Conservation (phyloP, 2,888 invertebrate genomes). For the Erebia epiphron region DNA sequence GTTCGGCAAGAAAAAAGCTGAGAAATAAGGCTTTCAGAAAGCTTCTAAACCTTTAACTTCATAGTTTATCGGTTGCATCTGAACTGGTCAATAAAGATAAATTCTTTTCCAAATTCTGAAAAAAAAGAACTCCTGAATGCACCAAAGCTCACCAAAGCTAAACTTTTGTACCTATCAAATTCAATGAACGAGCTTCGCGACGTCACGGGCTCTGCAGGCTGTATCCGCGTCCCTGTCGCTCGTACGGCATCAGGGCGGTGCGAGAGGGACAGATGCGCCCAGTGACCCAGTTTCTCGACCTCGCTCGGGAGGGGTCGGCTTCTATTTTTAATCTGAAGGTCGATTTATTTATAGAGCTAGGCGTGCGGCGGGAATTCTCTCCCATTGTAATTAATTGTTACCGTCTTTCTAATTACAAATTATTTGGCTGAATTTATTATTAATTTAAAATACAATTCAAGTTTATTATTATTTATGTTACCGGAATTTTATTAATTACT, state of each 20-base stretch:
- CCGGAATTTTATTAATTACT: too few relatives aligned
- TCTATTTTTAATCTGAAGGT: constrained; percentile 83
- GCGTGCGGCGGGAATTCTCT: constrained; percentile 51
- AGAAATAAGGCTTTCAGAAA: not conserved
- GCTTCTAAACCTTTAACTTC: not conserved
- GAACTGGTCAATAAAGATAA: not conserved
- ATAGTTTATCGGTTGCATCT: not conserved
- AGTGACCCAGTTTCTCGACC: constrained; percentile 80
- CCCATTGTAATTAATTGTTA: constrained; percentile 48
- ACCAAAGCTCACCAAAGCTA: constrained; percentile 55
- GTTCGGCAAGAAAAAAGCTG: not conserved
- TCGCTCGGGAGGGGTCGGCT: constrained; percentile 74
- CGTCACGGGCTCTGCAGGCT: constrained; percentile 74
- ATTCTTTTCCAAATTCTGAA: not conserved
- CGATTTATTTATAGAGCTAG: constrained; percentile 77
- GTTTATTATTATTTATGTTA: not conserved
- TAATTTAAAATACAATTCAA: not conserved
- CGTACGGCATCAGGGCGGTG: constrained; percentile 38
- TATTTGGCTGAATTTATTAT: constrained; percentile 32
- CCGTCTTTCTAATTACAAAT: constrained; percentile 42
- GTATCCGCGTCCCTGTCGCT: constrained; percentile 53
- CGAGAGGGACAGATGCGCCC: constrained; percentile 56
- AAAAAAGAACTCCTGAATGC: constrained; percentile 49
- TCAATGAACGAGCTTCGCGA: constrained; percentile 74
- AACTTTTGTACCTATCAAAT: constrained; percentile 65